Evolutionary conservation across 2,797 vertebrate species (phyloP), one percentile per base, ranked within the genome.

Genomic region (Siniperca obscura): DNA sequence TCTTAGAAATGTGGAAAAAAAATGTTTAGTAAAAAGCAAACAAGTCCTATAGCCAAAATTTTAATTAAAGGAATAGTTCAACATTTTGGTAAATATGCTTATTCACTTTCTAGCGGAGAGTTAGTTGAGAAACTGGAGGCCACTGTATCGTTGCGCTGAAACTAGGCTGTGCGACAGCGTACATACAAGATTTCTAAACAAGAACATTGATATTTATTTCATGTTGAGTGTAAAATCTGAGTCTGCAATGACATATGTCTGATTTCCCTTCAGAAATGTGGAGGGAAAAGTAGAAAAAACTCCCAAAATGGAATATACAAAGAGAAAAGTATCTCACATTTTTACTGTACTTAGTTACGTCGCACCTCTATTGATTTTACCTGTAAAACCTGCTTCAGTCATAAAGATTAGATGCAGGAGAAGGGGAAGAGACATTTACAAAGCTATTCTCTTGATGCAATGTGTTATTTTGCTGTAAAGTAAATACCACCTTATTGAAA

Each of bases 401-500:
- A 19, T 36, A 14, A 10, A 5, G 64, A 57, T 34, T 1, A 25
- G 59, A 64, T 3, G 57, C 56, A 44, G 57, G 5, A 10, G 16
- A 17, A 52, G 44, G 30, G 12, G 34, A 52, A 17, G n/a, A 71
- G 66, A 80, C 66, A 70, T 81, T 89, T 64, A 74, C 48, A 42
- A 25, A 76, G 61, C 46, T 19, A 44, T 19, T 52, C 67, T 78
- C 80, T 34, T 1, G 52, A 55, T 5, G 48, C 9, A 0, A 11
- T 3, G 30, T 70, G 77, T 40, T 46, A 48, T 55, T 75, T 42
- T 52, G 11, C 60, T 46, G 40, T 19, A 36, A 50, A 60, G 66
- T 77, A 80, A 83, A 85, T 78, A 59, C 25, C 77, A 60, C 7
- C 42, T 30, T 50, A 61, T 3, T 76, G 69, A 82, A 72, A 65